These are phyloP conservation scores for Lytechinus pictus DNA, from an alignment of 35 echinoderm and acorn worm genomes.

Conservation along the genomic window DNA sequence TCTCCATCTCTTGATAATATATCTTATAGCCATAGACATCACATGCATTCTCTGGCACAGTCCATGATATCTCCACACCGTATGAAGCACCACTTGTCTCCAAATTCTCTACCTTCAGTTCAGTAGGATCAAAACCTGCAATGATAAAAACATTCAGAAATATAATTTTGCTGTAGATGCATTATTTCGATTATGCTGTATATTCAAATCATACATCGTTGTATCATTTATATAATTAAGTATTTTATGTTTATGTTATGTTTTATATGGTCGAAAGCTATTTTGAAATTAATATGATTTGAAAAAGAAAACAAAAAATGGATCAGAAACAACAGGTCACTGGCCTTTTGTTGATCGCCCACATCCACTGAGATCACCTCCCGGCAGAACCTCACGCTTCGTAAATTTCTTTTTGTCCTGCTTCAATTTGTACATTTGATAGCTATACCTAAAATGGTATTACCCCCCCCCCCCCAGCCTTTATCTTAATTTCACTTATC, in stretches of 20 bases:
- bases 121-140: background rate
- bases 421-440: too few species aligned
- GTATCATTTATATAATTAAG: background rate
- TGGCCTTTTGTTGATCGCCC: too few species aligned
- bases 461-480: too few species aligned
- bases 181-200: too few species aligned
- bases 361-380: too few species aligned
- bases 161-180: background rate
- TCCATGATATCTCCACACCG: conserved; percentile 56
- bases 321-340: too few species aligned
- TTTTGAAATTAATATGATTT: background rate
- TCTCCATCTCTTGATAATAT: conserved; percentile 16
- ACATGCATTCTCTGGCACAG: conserved; percentile 60
- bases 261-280: too few species aligned
- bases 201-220: background rate
- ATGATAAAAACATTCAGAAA: background rate
- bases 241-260: background rate
- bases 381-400: too few species aligned
- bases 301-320: too few species aligned
- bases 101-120: background rate
- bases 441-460: too few species aligned
- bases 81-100: conserved; percentile 21
- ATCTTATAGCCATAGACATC: conserved; percentile 71
- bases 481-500: too few species aligned
- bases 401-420: too few species aligned